Evolutionary conservation across 2,113 vertebrate genomes (phyloP).

Genomic region (Smithornis capensis): DNA sequence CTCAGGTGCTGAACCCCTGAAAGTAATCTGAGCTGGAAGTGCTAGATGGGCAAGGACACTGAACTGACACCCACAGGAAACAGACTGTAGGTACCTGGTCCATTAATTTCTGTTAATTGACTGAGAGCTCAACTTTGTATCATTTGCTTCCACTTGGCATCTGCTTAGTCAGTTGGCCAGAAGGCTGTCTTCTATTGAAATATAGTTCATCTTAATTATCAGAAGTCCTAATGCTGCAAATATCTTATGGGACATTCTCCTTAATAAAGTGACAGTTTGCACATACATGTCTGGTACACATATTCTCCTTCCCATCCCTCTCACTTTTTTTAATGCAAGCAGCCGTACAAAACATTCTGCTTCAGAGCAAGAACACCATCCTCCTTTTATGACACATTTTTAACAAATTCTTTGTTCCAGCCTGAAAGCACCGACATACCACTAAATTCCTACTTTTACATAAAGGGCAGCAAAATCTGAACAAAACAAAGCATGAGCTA

Average conservation of each 20-base stretch:
- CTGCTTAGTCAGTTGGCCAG: slow-evolving; percentile 47
- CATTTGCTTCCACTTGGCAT: slow-evolving; percentile 28
- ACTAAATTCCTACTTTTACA: not conserved
- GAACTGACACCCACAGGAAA: not conserved
- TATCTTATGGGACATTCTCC: not conserved
- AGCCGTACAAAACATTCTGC: not conserved
- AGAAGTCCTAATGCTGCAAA: not conserved
- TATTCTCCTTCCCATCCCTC: fast-evolving
- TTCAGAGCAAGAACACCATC: not conserved
- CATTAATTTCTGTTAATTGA: slow-evolving; percentile 50
- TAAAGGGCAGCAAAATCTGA: not conserved
- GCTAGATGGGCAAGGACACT: not conserved
- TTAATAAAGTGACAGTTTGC: not conserved
- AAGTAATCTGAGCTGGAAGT: not conserved
- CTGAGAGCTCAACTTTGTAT: not conserved
- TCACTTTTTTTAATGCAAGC: not conserved
- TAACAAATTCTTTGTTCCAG: not conserved
- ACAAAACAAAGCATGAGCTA: not conserved
- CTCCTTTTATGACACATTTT: not conserved
- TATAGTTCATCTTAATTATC: slow-evolving; percentile 21
- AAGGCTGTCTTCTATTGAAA: slow-evolving; percentile 23
- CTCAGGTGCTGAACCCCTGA: not conserved
- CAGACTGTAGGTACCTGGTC: slow-evolving; percentile 27
- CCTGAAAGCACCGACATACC: not conserved
- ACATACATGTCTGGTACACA: not conserved